Evolutionary conservation across 2,113 vertebrate species (phyloP).

Genomic region (Trinectes maculatus): DNA sequence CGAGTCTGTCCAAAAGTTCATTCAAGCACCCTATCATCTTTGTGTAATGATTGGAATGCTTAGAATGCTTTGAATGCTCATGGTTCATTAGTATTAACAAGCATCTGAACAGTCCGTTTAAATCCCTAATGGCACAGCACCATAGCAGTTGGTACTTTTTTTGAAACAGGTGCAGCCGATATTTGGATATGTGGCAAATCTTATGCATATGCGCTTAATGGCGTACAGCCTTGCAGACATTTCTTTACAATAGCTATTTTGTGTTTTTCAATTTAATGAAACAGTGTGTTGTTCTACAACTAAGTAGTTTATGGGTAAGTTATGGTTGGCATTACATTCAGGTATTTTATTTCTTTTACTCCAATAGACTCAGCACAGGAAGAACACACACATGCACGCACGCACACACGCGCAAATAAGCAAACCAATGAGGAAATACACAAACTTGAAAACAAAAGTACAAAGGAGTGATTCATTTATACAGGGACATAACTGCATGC

Average conservation of each 20-base stretch:
- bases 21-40: not conserved
- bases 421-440: not conserved
- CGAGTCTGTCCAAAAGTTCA: not conserved
- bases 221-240: too few species aligned
- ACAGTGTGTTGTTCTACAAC: too few species aligned
- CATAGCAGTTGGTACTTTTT: too few species aligned
- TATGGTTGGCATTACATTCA: too few species aligned
- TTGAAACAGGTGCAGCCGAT: too few species aligned
- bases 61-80: not conserved
- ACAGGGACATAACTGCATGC: conserved; percentile 19
- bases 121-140: too few species aligned
- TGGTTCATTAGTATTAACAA: not conserved
- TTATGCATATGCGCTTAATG: too few species aligned
- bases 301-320: too few species aligned
- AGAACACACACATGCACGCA: not conserved
- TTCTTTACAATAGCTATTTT: too few species aligned
- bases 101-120: too few species aligned
- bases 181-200: too few species aligned
- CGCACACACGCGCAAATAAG: not conserved
- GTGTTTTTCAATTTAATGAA: too few species aligned
- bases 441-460: not conserved
- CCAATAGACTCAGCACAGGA: not conserved
- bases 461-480: conserved; percentile 43
- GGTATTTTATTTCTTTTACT: not conserved
- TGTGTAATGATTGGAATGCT: not conserved